These are phyloP conservation scores for Tragelaphus buxtoni DNA, from an alignment of 2,113 vertebrate genomes.

Conservation along the genomic window DNA sequence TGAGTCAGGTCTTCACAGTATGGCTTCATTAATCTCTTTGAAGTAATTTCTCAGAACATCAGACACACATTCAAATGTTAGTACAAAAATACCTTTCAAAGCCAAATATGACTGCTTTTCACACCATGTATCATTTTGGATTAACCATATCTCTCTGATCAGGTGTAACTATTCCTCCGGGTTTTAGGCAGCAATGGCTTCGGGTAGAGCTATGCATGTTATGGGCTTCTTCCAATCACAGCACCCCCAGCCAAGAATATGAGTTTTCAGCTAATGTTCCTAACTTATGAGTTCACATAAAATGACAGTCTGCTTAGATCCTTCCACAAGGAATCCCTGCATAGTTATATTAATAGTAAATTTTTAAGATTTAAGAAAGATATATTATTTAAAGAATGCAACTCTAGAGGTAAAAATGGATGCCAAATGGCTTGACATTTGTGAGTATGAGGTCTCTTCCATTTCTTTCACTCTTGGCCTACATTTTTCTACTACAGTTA, in stretches of 20 bases:
- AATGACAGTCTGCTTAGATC: not conserved
- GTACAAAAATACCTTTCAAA: conserved; percentile 58
- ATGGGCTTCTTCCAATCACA: not conserved
- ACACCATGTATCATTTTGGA: conserved; percentile 32
- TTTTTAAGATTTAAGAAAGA: not conserved
- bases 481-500: not conserved
- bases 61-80: conserved; percentile 59
- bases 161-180: not conserved
- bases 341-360: not conserved
- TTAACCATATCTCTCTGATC: conserved; percentile 29
- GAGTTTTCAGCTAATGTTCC: not conserved
- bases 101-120: conserved; percentile 35
- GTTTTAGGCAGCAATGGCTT: conserved; percentile 3
- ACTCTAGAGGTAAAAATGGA: not conserved
- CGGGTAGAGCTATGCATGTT: not conserved
- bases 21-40: conserved; percentile 70
- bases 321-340: not conserved
- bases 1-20: conserved; percentile 63
- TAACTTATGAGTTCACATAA: not conserved
- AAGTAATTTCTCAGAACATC: conserved; percentile 63
- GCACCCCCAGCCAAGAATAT: not conserved
- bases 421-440: not conserved
- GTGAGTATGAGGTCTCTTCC: not conserved
- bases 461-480: not conserved
- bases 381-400: not conserved